phyloP scores from a whole-genome alignment of 2,113 vertebrate genomes.

The Stictonetta naevosa region DNA sequence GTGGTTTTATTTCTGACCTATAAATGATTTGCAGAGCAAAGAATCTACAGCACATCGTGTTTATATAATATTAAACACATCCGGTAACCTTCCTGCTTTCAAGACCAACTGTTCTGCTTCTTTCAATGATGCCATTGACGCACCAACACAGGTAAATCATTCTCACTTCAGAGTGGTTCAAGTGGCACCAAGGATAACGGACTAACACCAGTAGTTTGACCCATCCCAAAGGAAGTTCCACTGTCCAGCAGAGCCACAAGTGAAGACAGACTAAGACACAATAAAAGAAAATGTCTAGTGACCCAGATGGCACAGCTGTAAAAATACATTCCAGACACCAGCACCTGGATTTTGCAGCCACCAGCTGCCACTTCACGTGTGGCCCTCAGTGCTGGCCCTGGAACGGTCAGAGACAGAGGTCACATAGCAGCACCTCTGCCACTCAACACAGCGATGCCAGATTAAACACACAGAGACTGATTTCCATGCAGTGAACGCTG shows the following conservation, averaged over 20 bases:
- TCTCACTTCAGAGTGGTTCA: slow-evolving; percentile 15
- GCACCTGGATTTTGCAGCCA: slow-evolving; percentile 76
- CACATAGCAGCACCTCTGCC: slow-evolving; percentile 67
- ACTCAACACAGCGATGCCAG: neutral
- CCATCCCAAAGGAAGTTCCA: slow-evolving; percentile 10
- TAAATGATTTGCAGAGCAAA: neutral
- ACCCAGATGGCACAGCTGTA: slow-evolving; percentile 68
- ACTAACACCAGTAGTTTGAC: slow-evolving; percentile 1
- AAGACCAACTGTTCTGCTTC: slow-evolving; percentile 41
- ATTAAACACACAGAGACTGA: neutral
- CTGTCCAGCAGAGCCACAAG: slow-evolving; percentile 39
- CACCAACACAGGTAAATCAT: slow-evolving; percentile 13
- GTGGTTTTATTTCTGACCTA: slow-evolving; percentile 1
- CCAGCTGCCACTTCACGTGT: slow-evolving; percentile 62
- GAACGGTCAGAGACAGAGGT: slow-evolving; percentile 62
- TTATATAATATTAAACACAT: slow-evolving; percentile 22
- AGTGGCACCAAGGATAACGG: slow-evolving; percentile 38
- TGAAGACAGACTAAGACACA: slow-evolving; percentile 44
- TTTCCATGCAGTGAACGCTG: neutral
- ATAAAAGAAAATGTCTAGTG: slow-evolving; percentile 56
- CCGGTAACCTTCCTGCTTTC: neutral
- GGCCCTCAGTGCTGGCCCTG: slow-evolving; percentile 66
- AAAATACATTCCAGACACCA: slow-evolving; percentile 70
- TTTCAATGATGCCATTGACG: neutral
- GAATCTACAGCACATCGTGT: neutral